Conservation (phyloP, 2,888 invertebrate species). For the Dermolepida albohirtum region DNA sequence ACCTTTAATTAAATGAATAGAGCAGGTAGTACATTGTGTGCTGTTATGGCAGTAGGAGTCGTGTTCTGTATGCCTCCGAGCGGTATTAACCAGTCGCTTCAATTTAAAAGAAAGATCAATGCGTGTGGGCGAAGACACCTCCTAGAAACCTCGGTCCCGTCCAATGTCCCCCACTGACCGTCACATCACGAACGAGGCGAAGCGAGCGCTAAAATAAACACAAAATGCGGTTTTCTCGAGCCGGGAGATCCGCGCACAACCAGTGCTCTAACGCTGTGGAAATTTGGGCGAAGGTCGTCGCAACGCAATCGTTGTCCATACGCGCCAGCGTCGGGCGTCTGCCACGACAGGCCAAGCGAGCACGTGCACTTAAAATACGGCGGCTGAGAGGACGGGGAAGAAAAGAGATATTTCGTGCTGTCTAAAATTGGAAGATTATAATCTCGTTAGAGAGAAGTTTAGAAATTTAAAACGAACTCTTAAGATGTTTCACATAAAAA, state of each 20-base stretch:
- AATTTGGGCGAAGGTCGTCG: slow-evolving; percentile 35
- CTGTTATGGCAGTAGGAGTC: neutral
- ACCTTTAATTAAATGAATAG: slow-evolving; percentile 8
- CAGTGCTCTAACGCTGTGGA: slow-evolving; percentile 21
- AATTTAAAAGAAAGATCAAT: neutral
- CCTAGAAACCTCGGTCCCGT: slow-evolving; percentile 22
- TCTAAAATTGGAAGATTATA: slow-evolving; percentile 34
- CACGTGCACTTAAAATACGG: slow-evolving; percentile 27
- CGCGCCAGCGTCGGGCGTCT: slow-evolving; percentile 12
- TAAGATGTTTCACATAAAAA: neutral
- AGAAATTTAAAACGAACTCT: neutral
- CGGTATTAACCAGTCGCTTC: neutral
- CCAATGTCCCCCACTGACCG: slow-evolving; percentile 27
- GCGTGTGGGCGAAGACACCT: neutral
- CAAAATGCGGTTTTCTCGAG: slow-evolving; percentile 13
- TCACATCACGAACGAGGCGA: slow-evolving; percentile 16
- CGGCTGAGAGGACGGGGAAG: neutral
- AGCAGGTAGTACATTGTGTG: slow-evolving; percentile 9
- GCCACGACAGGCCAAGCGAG: slow-evolving; percentile 5
- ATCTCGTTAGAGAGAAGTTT: neutral
- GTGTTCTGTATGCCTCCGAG: too few relatives aligned
- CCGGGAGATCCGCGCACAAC: slow-evolving; percentile 21
- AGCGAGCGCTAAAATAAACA: slow-evolving; percentile 28
- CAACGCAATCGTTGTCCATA: slow-evolving; percentile 14
- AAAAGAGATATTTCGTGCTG: slow-evolving; percentile 10